Base-by-base conservation (phyloP, 2,888 invertebrate species). In the Melanostoma mellinum region DNA sequence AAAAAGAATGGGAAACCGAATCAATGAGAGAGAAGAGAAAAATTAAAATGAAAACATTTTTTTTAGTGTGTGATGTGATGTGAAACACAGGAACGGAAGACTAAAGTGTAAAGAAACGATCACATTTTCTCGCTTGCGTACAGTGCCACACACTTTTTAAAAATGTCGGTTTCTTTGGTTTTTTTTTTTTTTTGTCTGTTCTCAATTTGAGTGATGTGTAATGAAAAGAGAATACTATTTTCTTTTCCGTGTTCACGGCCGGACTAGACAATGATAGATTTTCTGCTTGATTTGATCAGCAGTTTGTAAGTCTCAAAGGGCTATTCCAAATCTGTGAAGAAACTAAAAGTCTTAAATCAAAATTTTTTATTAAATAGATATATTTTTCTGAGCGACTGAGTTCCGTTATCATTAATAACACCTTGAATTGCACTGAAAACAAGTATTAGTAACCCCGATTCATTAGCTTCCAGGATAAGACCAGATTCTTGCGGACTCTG, bases 131-230 rank as follows among this genome's bases (percentile, higher is more conserved):
- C 32, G 55, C 38, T 60, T 53, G 36, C 38, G 48, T 48, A 72
- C 42, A 10, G 8, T 8, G 36, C 50, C 32, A 35, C 52, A 35
- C 72, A 55, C 42, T 67, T 58, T 63, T 50, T 40, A 10, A 50
- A 52, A 48, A 36, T 52, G 6, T 44, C 44, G 20, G 20, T 20
- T 55, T 46, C 48, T 44, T 60, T 52, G 10, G n/a, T 1, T 20
- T 53, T 35, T 56, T 35, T 8, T 40, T 50, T 69, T 4, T 6
- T 50, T 30, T 46, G 2, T 35, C 6, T 5, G n/a, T 5, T 52
- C 10, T 36, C 40, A 42, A 32, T 50, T 78, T 65, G 56, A 63
- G 60, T 50, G 63, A 48, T 82, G 77, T 65, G 58, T 77, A 73
- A 77, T 82, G 53, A 77, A 53, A 44, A 30, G 40, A 68, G 72